These are phyloP conservation scores for Serrognathus titanus DNA, from an alignment of 2,888 invertebrate species.

Conservation along the genomic window DNA sequence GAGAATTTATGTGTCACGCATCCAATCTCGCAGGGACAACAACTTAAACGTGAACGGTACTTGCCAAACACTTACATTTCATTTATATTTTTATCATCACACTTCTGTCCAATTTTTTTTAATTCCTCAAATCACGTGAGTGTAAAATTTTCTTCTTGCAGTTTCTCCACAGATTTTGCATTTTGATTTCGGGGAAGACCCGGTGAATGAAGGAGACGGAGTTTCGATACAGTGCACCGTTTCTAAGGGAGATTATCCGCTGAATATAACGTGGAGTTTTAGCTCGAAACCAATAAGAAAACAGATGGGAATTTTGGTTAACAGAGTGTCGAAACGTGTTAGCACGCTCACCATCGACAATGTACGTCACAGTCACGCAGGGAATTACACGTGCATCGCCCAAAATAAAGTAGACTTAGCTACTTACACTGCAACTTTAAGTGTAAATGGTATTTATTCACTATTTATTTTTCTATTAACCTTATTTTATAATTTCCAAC, in stretches of 20 bases:
- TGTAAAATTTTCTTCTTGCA: constrained; percentile 50
- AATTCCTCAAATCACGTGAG: background rate
- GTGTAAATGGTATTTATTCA: constrained; percentile 47
- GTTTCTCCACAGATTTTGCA: constrained; percentile 70
- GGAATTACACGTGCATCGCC: constrained; percentile 57
- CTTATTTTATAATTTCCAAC: constrained; percentile 40
- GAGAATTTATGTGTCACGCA: constrained; percentile 70
- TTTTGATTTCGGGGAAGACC: constrained; percentile 69
- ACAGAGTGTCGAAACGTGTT: constrained; percentile 34
- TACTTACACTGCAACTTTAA: constrained; percentile 52
- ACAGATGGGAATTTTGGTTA: constrained; percentile 25
- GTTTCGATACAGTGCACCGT: constrained; percentile 69
- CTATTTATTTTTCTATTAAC: background rate
- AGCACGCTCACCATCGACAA: constrained; percentile 56
- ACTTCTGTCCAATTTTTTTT: constrained; percentile 20
- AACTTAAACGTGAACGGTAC: constrained; percentile 70
- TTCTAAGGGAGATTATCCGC: constrained; percentile 67
- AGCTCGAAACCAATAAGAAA: constrained; percentile 51
- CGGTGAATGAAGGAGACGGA: constrained; percentile 71
- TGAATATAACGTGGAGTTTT: constrained; percentile 65
- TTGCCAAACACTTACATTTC: background rate
- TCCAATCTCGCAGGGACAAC: constrained; percentile 65
- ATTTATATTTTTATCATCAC: background rate
- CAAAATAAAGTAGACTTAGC: constrained; percentile 63
- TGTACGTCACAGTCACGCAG: constrained; percentile 54